Evolutionary conservation across 2,797 vertebrate species (phyloP).

Genomic region (Synanceia verrucosa): DNA sequence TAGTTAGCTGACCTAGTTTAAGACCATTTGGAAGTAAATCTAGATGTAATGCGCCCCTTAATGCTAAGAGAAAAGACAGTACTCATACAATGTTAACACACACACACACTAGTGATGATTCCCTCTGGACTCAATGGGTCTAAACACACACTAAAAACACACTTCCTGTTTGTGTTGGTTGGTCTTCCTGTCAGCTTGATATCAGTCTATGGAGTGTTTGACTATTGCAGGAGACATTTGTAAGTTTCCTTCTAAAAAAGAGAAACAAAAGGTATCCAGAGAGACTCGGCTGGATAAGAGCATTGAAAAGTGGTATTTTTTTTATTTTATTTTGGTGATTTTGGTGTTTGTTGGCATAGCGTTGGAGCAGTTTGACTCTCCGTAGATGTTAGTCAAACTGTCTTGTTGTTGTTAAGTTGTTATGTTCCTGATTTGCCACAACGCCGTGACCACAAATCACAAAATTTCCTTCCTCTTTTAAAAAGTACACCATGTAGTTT

Average conservation of each 20-base stretch:
- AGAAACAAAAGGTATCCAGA: not conserved
- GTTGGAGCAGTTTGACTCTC: not conserved
- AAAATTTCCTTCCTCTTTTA: slow-evolving; percentile 33
- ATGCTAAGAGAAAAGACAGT: slow-evolving; percentile 45
- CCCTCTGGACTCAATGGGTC: slow-evolving; percentile 51
- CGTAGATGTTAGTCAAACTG: not conserved
- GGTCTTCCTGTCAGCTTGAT: slow-evolving; percentile 59
- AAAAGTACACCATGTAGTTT: not conserved
- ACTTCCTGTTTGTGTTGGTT: slow-evolving; percentile 75
- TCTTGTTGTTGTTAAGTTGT: slow-evolving; percentile 10
- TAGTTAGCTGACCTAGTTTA: slow-evolving; percentile 79
- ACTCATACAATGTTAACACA: slow-evolving; percentile 15
- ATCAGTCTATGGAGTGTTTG: slow-evolving; percentile 31
- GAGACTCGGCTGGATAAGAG: not conserved
- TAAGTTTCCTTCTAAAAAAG: slow-evolving; percentile 13
- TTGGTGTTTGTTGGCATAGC: not conserved
- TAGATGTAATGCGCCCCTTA: slow-evolving; percentile 68
- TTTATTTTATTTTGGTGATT: not conserved
- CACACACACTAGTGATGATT: slow-evolving; percentile 39
- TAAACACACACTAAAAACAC: slow-evolving; percentile 64
- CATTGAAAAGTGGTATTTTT: slow-evolving; percentile 12
- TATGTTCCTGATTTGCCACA: slow-evolving; percentile 28
- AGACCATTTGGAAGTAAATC: slow-evolving; percentile 73
- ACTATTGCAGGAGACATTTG: slow-evolving; percentile 1
- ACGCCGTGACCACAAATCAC: not conserved